Evolutionary conservation across 2,113 vertebrate genomes (phyloP).

Genomic region (Nematolebias whitei): DNA sequence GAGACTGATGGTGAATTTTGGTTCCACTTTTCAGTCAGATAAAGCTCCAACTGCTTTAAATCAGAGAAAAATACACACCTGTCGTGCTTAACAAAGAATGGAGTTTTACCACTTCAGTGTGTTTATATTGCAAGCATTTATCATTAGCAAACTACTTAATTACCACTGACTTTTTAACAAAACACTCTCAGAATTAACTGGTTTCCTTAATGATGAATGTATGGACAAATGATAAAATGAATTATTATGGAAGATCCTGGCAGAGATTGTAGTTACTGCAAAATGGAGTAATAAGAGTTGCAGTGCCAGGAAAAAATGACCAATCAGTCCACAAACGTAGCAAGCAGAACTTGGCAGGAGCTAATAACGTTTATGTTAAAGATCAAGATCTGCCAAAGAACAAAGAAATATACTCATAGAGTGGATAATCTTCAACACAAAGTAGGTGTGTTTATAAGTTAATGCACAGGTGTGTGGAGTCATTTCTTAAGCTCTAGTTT

Average conservation of each 20-base stretch:
- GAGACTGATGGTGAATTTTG: conserved; percentile 30
- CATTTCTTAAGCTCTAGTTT: too few species aligned
- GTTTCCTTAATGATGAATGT: conserved; percentile 9
- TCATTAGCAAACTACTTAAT: conserved; percentile 40
- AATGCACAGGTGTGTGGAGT: too few species aligned
- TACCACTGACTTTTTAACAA: conserved; percentile 10
- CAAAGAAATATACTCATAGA: too few species aligned
- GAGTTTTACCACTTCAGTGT: conserved; percentile 23
- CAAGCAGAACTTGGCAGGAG: too few species aligned
- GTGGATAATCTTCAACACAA: too few species aligned
- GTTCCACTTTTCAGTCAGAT: conserved; percentile 14
- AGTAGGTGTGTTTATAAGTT: too few species aligned
- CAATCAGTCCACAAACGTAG: too few species aligned
- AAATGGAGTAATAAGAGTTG: conserved; percentile 20
- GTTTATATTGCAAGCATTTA: conserved; percentile 36
- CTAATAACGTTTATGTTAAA: too few species aligned
- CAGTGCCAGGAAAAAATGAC: too few species aligned
- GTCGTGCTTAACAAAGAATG: conserved; percentile 33
- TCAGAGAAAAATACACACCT: conserved; percentile 47
- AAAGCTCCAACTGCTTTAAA: conserved; percentile 45
- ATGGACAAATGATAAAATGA: conserved; percentile 11
- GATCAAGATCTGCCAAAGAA: too few species aligned
- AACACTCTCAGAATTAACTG: background rate
- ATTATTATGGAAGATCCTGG: conserved; percentile 13
- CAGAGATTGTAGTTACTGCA: background rate